A percentile compares a stretch with the other conserved stretches of the same genome.
Conservation (phyloP, 2,797 vertebrate genomes). For the Notolabrus celidotus region DNA sequence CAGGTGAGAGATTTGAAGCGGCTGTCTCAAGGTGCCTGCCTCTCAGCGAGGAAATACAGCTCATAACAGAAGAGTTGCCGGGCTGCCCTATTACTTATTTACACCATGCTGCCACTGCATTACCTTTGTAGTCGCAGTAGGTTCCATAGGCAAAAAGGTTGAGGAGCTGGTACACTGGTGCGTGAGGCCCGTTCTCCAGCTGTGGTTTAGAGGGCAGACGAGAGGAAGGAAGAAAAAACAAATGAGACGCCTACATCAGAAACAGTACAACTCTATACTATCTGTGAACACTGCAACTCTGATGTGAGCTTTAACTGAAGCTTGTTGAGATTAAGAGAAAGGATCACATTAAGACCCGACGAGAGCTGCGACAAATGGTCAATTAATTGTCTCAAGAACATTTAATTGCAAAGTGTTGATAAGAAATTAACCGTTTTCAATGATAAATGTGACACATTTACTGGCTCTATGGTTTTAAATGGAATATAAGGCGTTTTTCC, state of each 20-base stretch:
- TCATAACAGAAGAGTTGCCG: constrained; percentile 73
- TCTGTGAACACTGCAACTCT: constrained; percentile 28
- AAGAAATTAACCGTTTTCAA: too few species aligned
- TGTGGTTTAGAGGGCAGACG: constrained; percentile 56
- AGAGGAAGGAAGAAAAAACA: constrained; percentile 39
- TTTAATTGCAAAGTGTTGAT: too few species aligned
- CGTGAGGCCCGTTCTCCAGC: constrained; percentile 90
- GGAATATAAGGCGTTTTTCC: too few species aligned
- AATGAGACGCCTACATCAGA: constrained; percentile 38
- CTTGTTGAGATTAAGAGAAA: constrained; percentile 1
- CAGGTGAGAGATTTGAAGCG: constrained; percentile 53
- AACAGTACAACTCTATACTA: constrained; percentile 26
- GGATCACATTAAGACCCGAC: constrained; percentile 3
- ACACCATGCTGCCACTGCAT: constrained; percentile 65
- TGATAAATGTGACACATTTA: too few species aligned
- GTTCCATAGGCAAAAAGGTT: constrained; percentile 97
- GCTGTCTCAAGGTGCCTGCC: constrained; percentile 55
- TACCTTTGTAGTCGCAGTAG: constrained; percentile 97
- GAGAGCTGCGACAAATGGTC: not conserved
- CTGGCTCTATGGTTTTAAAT: too few species aligned
- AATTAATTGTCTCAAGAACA: too few species aligned
- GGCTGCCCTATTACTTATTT: constrained; percentile 75
- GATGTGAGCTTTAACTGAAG: constrained; percentile 14
- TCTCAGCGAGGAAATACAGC: constrained; percentile 64
- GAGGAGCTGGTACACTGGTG: constrained; percentile 93